Percentiles rank a stretch among this genome's conserved stretches.
phyloP scores from a whole-genome alignment of 2,797 vertebrate species.

The Acipenser transmontanus region DNA sequence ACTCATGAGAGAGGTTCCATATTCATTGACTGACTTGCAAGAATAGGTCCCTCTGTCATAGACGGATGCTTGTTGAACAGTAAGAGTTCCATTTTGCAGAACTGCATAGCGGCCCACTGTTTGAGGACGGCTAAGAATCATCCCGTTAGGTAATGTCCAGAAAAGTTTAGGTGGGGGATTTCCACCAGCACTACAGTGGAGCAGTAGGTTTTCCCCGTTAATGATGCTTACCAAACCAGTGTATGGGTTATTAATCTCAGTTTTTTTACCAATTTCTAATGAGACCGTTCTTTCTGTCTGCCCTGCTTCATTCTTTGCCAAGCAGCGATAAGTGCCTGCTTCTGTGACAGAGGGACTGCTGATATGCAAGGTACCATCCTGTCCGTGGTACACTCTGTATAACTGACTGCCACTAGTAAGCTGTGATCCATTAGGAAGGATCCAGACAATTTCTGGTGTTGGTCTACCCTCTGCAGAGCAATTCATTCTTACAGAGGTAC shows the following conservation, averaged over 20 bases:
- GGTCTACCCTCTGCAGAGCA: slow-evolving; percentile 65
- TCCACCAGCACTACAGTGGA: slow-evolving; percentile 63
- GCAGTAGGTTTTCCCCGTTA: slow-evolving; percentile 70
- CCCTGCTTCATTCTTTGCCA: slow-evolving; percentile 59
- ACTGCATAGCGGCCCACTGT: slow-evolving; percentile 68
- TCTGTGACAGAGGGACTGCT: slow-evolving; percentile 62
- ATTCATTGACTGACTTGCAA: slow-evolving; percentile 65
- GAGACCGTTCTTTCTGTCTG: slow-evolving; percentile 62
- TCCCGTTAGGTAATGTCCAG: slow-evolving; percentile 80
- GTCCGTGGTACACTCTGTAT: slow-evolving; percentile 66
- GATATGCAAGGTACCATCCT: slow-evolving; percentile 72
- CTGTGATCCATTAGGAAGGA: slow-evolving; percentile 70
- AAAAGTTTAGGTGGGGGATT: slow-evolving; percentile 45
- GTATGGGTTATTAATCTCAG: slow-evolving; percentile 61
- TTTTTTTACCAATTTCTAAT: slow-evolving; percentile 64
- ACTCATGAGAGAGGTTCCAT: slow-evolving; percentile 61
- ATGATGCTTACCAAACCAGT: slow-evolving; percentile 65
- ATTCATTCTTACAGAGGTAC: slow-evolving; percentile 72
- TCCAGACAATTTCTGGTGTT: slow-evolving; percentile 63
- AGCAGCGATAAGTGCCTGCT: slow-evolving; percentile 76
- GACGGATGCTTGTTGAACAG: slow-evolving; percentile 69
- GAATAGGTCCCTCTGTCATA: slow-evolving; percentile 79
- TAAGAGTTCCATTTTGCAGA: slow-evolving; percentile 72
- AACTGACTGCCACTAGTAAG: slow-evolving; percentile 54
- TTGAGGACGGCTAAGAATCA: slow-evolving; percentile 65